Conservation (phyloP, 2,797 vertebrate genomes). For the Chelidonichthys spinosus region DNA sequence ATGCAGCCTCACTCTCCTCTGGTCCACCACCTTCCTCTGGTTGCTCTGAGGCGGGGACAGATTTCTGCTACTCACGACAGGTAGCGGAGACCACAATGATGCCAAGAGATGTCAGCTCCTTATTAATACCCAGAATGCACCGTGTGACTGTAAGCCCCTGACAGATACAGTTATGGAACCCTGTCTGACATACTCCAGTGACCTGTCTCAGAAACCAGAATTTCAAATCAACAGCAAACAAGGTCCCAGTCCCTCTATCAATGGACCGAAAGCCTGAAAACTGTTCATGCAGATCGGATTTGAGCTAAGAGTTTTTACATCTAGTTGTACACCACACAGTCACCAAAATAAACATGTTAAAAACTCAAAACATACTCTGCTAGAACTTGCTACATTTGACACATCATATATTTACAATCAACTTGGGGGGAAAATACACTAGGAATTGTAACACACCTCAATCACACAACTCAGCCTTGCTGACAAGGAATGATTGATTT, state of each 20-base stretch:
- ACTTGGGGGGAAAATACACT: slow-evolving; percentile 26
- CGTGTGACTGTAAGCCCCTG: slow-evolving; percentile 35
- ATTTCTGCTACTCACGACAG: slow-evolving; percentile 46
- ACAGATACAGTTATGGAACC: slow-evolving; percentile 44
- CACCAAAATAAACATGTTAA: not conserved
- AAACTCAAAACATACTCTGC: not conserved
- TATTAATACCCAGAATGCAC: slow-evolving; percentile 41
- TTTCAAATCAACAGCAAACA: slow-evolving; percentile 43
- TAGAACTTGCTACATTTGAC: slow-evolving; percentile 4
- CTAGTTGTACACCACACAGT: not conserved
- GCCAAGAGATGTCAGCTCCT: slow-evolving; percentile 44
- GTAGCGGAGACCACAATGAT: slow-evolving; percentile 30
- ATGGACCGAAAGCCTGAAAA: slow-evolving; percentile 12
- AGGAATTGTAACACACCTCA: slow-evolving; percentile 26
- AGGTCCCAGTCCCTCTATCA: slow-evolving; percentile 6
- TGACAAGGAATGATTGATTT: slow-evolving; percentile 72
- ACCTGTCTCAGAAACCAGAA: slow-evolving; percentile 48
- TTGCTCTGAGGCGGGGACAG: slow-evolving; percentile 40
- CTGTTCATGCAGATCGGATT: slow-evolving; percentile 8
- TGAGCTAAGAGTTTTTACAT: not conserved
- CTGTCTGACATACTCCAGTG: slow-evolving; percentile 35
- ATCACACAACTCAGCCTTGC: slow-evolving; percentile 29
- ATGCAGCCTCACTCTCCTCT: slow-evolving; percentile 27
- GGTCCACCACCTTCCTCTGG: slow-evolving; percentile 22
- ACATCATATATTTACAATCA: slow-evolving; percentile 23